Conservation (phyloP, 2,888 invertebrate species). For the Hirtodrosophila histrioides region DNA sequence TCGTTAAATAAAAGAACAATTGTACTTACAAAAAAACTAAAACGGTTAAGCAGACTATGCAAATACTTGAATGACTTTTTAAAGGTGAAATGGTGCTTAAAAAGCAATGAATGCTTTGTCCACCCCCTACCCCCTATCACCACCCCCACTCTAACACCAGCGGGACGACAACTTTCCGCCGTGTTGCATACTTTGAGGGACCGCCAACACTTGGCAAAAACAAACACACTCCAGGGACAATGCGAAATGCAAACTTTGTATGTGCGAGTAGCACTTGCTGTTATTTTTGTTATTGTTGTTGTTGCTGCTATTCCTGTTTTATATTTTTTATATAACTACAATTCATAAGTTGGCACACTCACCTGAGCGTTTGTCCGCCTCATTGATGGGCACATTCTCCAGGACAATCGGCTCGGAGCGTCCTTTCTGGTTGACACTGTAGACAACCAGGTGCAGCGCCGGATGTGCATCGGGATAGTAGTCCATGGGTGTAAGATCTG, state of each 20-base stretch:
- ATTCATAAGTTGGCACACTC: conserved; percentile 69
- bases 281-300: too few relatives aligned
- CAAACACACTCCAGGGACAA: conserved; percentile 54
- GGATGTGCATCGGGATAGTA: conserved; percentile 85
- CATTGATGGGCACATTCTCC: conserved; percentile 94
- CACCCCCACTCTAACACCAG: not conserved
- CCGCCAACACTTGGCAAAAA: conserved; percentile 35
- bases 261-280: conserved; percentile 35
- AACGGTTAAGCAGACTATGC: conserved; percentile 81
- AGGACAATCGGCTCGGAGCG: conserved; percentile 92
- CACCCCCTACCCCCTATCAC: not conserved
- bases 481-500: conserved; percentile 84
- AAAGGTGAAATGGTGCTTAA: conserved; percentile 82
- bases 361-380: conserved; percentile 94
- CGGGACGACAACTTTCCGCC: conserved; percentile 37
- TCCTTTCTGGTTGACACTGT: conserved; percentile 93
- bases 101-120: conserved; percentile 72
- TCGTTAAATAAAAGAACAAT: conserved; percentile 80
- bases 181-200: conserved; percentile 53
- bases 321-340: conserved; percentile 5
- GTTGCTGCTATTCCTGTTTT: conserved; percentile 6
- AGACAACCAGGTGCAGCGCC: conserved; percentile 91
- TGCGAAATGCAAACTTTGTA: conserved; percentile 58
- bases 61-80: conserved; percentile 83
- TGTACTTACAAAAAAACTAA: conserved; percentile 75